These are phyloP conservation scores for Ctenopoma multispine DNA, from an alignment of 2,797 vertebrate genomes.

Conservation along the genomic window DNA sequence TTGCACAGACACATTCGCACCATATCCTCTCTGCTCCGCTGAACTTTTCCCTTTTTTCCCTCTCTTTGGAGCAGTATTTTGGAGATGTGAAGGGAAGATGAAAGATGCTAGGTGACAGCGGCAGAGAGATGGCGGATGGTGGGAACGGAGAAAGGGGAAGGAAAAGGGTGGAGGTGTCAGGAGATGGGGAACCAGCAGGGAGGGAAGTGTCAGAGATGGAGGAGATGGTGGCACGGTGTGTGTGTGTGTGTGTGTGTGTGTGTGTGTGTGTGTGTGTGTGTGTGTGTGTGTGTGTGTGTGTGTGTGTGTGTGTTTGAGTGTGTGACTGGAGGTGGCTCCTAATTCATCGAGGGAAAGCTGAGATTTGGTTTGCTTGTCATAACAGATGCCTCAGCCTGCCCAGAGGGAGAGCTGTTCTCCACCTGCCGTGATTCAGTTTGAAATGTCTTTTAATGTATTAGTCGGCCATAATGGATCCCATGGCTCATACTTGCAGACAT, in stretches of 20 bases:
- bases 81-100: constrained; percentile 45
- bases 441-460: constrained; percentile 77
- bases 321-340: constrained; percentile 64
- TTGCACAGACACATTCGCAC: constrained; percentile 4
- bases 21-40: constrained; percentile 34
- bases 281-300: constrained; percentile 16
- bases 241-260: constrained; percentile 29
- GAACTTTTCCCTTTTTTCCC: constrained; percentile 36
- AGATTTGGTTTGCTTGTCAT: constrained; percentile 77
- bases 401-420: constrained; percentile 63
- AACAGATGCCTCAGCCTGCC: constrained; percentile 63
- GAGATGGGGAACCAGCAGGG: constrained; percentile 43
- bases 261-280: constrained; percentile 34
- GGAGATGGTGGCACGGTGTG: constrained; percentile 8
- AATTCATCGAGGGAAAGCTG: constrained; percentile 65
- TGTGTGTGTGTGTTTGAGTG: constrained; percentile 22
- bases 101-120: constrained; percentile 61
- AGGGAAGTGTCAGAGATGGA: constrained; percentile 56
- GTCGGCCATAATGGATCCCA: constrained; percentile 69
- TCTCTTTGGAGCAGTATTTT: constrained; percentile 40
- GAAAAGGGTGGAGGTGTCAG: constrained; percentile 29
- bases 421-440: constrained; percentile 71
- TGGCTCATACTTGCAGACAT: constrained; percentile 71
- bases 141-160: constrained; percentile 18
- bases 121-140: constrained; percentile 33